Percentiles rank a stretch among this genome's conserved stretches.
These are phyloP conservation scores for Agonopterix alstromeriana DNA, from an alignment of 2,888 invertebrate genomes.

Conservation along the genomic window DNA sequence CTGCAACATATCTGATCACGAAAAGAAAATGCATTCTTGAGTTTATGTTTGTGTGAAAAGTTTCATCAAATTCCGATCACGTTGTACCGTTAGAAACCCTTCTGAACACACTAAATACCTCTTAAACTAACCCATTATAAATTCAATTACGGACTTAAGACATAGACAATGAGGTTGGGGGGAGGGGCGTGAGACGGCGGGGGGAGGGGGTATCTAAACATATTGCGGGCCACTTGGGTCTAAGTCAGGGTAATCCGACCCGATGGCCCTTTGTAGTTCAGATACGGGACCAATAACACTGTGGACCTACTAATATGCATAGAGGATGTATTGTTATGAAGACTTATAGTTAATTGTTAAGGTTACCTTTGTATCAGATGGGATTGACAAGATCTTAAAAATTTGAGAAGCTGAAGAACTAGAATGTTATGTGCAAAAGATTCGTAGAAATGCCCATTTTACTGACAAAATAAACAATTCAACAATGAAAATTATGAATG, in stretches of 20 bases:
- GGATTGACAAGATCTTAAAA: too few species aligned
- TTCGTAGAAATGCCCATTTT: too few species aligned
- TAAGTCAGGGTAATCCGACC: constrained; percentile 48
- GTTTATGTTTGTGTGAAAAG: too few species aligned
- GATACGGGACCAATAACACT: constrained; percentile 24
- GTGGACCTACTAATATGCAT: constrained; percentile 14
- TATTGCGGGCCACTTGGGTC: constrained; percentile 54
- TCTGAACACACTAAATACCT: constrained; percentile 55
- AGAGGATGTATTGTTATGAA: neutral
- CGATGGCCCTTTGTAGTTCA: constrained; percentile 46
- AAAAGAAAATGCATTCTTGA: too few species aligned
- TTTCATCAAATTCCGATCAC: neutral
- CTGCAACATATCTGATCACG: too few species aligned
- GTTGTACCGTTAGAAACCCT: neutral
- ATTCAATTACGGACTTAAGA: constrained; percentile 68
- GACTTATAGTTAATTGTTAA: neutral
- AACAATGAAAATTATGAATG: too few species aligned
- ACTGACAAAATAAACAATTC: too few species aligned
- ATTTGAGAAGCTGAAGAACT: too few species aligned
- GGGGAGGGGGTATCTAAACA: constrained; percentile 38
- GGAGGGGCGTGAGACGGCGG: constrained; percentile 11
- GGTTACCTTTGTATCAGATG: too few species aligned
- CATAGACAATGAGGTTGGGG: constrained; percentile 50
- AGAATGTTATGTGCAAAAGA: too few species aligned
- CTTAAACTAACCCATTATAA: constrained; percentile 70